phyloP scores from a whole-genome alignment of 2,888 invertebrate species.

The Xanthorhoe designata region DNA sequence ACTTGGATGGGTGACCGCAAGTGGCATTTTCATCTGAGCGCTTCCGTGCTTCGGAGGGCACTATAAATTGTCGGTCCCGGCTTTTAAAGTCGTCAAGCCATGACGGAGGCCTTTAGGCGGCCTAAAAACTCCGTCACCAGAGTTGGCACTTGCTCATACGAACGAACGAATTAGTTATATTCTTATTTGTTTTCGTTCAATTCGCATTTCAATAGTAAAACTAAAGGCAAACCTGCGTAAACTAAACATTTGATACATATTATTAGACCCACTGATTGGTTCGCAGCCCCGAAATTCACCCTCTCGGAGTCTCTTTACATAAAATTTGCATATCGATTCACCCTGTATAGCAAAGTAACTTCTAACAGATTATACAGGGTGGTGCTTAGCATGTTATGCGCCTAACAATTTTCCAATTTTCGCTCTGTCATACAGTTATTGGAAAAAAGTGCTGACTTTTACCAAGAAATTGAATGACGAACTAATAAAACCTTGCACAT shows the following conservation, averaged over 20 bases:
- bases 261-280: constrained; percentile 72
- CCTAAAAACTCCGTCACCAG: too few species aligned
- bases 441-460: constrained; percentile 26
- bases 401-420: constrained; percentile 33
- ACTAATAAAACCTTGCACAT: constrained; percentile 7
- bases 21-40: too few species aligned
- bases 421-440: constrained; percentile 30
- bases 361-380: constrained; percentile 47
- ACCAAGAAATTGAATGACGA: constrained; percentile 9
- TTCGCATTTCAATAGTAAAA: constrained; percentile 49
- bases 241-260: constrained; percentile 76
- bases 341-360: constrained; percentile 50
- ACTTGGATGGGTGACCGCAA: too few species aligned
- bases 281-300: constrained; percentile 67
- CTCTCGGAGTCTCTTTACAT: constrained; percentile 75
- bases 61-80: too few species aligned
- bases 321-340: constrained; percentile 81
- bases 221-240: constrained; percentile 58
- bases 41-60: too few species aligned
- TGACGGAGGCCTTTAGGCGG: too few species aligned
- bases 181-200: constrained; percentile 11
- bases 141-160: too few species aligned
- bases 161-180: too few species aligned
- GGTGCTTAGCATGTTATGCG: constrained; percentile 32
- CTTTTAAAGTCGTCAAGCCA: too few species aligned